A percentile compares a stretch with the other conserved stretches of the same genome.
Conservation (phyloP, 2,113 vertebrate species). For the Leucoraja erinaceus region DNA sequence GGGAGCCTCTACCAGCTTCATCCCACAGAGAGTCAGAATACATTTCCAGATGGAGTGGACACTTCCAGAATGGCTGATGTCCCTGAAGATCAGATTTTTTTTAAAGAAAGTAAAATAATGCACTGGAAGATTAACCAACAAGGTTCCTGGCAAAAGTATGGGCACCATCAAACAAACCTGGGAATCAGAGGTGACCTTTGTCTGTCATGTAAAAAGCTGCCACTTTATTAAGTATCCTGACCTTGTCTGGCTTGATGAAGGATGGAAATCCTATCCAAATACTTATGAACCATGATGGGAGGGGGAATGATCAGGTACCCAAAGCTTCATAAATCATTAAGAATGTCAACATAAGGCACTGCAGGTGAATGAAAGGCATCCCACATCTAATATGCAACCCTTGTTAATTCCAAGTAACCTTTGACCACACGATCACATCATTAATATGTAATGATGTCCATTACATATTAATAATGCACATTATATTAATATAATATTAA, state of each 20-base stretch:
- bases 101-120: not conserved
- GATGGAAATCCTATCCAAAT: not conserved
- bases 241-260: no score
- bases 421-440: not conserved
- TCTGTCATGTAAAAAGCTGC: not conserved
- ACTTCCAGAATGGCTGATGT: not conserved
- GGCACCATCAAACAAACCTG: not conserved
- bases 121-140: not conserved
- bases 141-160: no score
- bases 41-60: not conserved
- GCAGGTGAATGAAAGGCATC: not conserved
- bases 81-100: not conserved
- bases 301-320: no score
- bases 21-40: not conserved
- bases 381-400: not conserved
- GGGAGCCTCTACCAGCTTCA: not conserved
- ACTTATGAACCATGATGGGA: not conserved
- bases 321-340: not conserved
- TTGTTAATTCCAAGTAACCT: not conserved
- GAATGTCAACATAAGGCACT: not conserved
- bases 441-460: not conserved
- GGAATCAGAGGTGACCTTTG: not conserved
- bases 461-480: no score
- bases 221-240: not conserved
- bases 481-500: no score